Conservation (phyloP, 2,888 invertebrate species). For the Liposcelis brunnea region DNA sequence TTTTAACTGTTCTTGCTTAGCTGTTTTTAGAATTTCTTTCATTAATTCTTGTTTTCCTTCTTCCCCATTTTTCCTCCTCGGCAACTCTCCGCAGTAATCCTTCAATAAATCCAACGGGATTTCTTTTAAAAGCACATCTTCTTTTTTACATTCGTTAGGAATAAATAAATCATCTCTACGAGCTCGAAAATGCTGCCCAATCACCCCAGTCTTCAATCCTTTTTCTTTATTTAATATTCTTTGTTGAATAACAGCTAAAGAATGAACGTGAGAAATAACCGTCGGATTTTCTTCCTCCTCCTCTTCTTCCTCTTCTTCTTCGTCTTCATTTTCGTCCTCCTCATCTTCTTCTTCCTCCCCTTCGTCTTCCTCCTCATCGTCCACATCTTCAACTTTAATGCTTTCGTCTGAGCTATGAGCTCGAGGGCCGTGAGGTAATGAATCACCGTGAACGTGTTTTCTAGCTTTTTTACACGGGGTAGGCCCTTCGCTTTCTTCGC, state of each 20-base stretch:
- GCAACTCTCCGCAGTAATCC: neutral
- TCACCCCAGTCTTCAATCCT: neutral
- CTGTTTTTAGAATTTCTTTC: slow-evolving; percentile 1
- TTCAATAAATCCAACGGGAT: neutral
- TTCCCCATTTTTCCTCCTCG: neutral
- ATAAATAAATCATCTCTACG: neutral
- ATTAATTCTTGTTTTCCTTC: neutral
- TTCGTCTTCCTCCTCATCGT: slow-evolving; percentile 26
- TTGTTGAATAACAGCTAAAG: neutral
- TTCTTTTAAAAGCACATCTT: neutral
- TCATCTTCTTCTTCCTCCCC: slow-evolving; percentile 21
- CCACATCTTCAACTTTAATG: slow-evolving; percentile 17
- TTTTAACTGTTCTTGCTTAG: neutral
- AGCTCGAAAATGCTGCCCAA: neutral
- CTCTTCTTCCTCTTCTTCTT: slow-evolving; percentile 21
- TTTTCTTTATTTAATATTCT: slow-evolving; percentile 3
- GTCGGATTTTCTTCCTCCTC: slow-evolving; percentile 14
- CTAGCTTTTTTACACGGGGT: slow-evolving; percentile 44
- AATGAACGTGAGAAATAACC: neutral
- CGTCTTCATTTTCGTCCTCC: slow-evolving; percentile 21
- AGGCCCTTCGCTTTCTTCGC: slow-evolving; percentile 31
- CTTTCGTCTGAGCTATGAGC: neutral
- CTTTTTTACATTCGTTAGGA: neutral
- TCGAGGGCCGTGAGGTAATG: neutral
- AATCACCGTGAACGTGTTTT: slow-evolving; percentile 12